Percentiles rank a stretch among this genome's conserved stretches.
These are phyloP conservation scores for Ctenosaura bakeri DNA, from an alignment of 2,797 vertebrate species.

Conservation along the genomic window DNA sequence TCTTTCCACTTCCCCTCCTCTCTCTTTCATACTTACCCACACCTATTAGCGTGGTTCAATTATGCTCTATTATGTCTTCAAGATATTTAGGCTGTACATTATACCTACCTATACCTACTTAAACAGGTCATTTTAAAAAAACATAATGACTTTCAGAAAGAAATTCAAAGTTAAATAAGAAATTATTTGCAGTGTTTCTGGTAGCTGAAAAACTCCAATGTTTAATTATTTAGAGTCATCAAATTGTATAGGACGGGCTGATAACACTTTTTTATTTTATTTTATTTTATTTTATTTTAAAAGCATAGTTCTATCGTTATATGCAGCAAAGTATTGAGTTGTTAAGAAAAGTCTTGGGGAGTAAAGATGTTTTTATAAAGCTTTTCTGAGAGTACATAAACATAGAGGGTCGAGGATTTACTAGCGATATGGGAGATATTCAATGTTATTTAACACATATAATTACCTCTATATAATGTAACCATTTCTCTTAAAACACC, in stretches of 20 bases:
- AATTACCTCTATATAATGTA: conserved; percentile 43
- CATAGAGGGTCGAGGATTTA: conserved; percentile 13
- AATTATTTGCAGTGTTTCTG: conserved; percentile 13
- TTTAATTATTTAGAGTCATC: conserved; percentile 3
- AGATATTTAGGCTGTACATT: neutral
- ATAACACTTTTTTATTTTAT: neutral
- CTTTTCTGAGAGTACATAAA: conserved; percentile 51
- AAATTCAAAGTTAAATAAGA: conserved; percentile 8
- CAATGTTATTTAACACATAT: conserved; percentile 30
- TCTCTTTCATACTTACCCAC: no score
- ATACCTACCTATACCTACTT: neutral
- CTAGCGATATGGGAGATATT: conserved; percentile 9
- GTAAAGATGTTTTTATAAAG: conserved; percentile 38
- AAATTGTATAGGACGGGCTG: conserved; percentile 17
- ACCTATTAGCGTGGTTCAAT: no score
- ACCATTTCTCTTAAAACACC: conserved; percentile 33
- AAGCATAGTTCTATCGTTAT: neutral
- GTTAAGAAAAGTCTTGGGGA: conserved; percentile 47
- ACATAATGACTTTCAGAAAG: neutral
- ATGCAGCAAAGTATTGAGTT: conserved; percentile 39
- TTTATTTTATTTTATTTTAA: no score
- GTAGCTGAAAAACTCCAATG: neutral
- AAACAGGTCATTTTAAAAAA: neutral
- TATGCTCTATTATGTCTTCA: no score
- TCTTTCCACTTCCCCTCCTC: no score